phyloP scores from a whole-genome alignment of 37 sponge, comb jelly and placozoan genomes.

The Cladorhizidae sp. region DNA sequence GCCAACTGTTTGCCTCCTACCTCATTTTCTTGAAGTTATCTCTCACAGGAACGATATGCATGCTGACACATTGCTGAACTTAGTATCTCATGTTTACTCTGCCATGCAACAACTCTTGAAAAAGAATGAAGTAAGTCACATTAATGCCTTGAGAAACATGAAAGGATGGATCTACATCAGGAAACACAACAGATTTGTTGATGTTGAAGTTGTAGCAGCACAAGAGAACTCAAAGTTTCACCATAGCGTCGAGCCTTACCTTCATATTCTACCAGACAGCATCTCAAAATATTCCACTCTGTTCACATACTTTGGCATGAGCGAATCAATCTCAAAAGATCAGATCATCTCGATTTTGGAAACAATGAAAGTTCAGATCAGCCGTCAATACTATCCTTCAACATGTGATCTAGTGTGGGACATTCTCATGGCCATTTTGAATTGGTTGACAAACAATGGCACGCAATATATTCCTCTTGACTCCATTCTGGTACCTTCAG shows the following conservation, averaged over 20 bases:
- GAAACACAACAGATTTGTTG: slow-evolving; percentile 31
- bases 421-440: slow-evolving; percentile 44
- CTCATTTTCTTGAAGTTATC: slow-evolving; percentile 19
- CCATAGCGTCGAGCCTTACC: slow-evolving; percentile 40
- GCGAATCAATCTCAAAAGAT: neutral
- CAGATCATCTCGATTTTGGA: slow-evolving; percentile 48
- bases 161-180: slow-evolving; percentile 38
- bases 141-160: neutral
- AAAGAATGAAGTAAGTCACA: too few species aligned
- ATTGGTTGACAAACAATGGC: slow-evolving; percentile 53
- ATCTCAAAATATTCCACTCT: slow-evolving; percentile 16
- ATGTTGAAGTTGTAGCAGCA: slow-evolving; percentile 10
- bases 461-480: neutral
- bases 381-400: too few species aligned
- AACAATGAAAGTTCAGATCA: too few species aligned
- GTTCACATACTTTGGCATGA: slow-evolving; percentile 40
- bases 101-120: too few species aligned
- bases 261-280: slow-evolving; percentile 36
- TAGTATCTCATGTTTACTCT: slow-evolving; percentile 6
- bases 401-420: too few species aligned
- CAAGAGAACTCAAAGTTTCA: slow-evolving; percentile 16
- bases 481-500: slow-evolving; percentile 31
- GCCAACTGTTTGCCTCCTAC: neutral
- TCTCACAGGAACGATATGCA: neutral
- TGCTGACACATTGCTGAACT: neutral